Evolutionary conservation across 1,140 invertebrate genomes (phyloP), one percentile per base, ranked within the genome.

Genomic region (Drosophila repleta): DNA sequence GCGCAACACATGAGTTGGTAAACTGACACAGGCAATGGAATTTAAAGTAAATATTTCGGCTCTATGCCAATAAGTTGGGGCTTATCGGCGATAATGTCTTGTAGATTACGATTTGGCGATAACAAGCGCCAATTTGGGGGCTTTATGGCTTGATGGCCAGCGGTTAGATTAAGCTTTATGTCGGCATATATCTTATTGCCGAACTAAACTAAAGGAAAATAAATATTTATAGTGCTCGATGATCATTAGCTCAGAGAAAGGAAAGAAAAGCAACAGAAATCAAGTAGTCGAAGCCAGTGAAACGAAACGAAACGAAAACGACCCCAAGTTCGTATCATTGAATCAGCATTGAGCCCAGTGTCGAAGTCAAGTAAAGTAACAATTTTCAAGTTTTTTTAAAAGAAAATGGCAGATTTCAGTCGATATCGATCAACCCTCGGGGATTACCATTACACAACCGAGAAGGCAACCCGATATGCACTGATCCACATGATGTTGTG

Each of bases 121-220:
- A 48, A 18, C 7, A 11, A 18, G 51, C 13, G 60, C 32, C 48
- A 55, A 43, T 49, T 56, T 32, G 58, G 58, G 4, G 48, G 26
- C 18, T 70, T 70, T 70, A 70, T 70, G 61, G 52, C 13, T 55
- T 70, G 52, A 37, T 63, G 60, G 46, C 32, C 32, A 10, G 13
- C 6, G 43, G 20, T 48, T 48, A 69, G 60, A 70, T 70, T 70
- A 70, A 56, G 45, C 35, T 56, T 49, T 56, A 56, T 43, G 62
- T 57, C 58, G 58, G 66, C 49, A 48, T 53, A 56, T 69, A 69
- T 69, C 67, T 64, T 49, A 70, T 43, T 51, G 15, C 52, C 51
- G 24, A 41, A 18, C 21, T 13, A 3, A 32, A 43, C 35, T 15
- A 6, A 39, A 32, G 29, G 6, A 26, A 56, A 64, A 64, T 64